A percentile compares a stretch with the other conserved stretches of the same genome.
Evolutionary conservation across 2,797 vertebrate genomes (phyloP).

Genomic region (Tenualosa thibaudeaui): DNA sequence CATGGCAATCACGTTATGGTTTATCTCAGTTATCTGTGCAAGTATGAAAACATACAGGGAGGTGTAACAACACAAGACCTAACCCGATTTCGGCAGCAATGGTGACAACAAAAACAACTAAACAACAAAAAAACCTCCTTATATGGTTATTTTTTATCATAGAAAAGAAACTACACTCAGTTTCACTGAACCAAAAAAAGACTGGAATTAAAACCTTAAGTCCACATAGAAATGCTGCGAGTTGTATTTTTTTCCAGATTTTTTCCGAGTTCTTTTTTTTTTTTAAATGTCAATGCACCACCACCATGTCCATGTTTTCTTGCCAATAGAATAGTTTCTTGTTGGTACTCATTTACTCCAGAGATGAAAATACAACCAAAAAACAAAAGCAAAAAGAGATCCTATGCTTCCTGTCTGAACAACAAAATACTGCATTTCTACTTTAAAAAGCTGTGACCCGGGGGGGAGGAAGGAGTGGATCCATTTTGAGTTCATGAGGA

Average conservation of each 20-base stretch:
- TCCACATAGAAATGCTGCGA: constrained; percentile 66
- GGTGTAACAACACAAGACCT: constrained; percentile 74
- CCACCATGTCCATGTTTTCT: constrained; percentile 56
- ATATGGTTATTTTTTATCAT: constrained; percentile 57
- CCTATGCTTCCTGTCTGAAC: constrained; percentile 79
- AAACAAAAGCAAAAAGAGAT: constrained; percentile 60
- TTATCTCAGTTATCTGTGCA: constrained; percentile 77
- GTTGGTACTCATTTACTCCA: constrained; percentile 55
- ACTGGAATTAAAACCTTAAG: constrained; percentile 38
- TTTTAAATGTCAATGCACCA: constrained; percentile 81
- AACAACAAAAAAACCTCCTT: constrained; percentile 68
- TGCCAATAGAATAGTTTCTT: constrained; percentile 58
- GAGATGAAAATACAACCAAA: constrained; percentile 78
- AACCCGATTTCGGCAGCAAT: constrained; percentile 29
- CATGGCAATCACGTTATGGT: constrained; percentile 72
- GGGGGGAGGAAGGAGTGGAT: neutral
- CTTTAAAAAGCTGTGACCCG: constrained; percentile 70
- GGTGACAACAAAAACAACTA: constrained; percentile 57
- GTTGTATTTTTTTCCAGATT: constrained; percentile 9
- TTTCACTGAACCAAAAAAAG: constrained; percentile 73
- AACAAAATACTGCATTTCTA: constrained; percentile 87
- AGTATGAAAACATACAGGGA: constrained; percentile 79
- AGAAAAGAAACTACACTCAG: constrained; percentile 74
- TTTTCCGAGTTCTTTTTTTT: constrained; percentile 74
- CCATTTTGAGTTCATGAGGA: constrained; percentile 54